phyloP scores from a whole-genome alignment of 1,140 invertebrate species.

The Belonocnema kinseyi region DNA sequence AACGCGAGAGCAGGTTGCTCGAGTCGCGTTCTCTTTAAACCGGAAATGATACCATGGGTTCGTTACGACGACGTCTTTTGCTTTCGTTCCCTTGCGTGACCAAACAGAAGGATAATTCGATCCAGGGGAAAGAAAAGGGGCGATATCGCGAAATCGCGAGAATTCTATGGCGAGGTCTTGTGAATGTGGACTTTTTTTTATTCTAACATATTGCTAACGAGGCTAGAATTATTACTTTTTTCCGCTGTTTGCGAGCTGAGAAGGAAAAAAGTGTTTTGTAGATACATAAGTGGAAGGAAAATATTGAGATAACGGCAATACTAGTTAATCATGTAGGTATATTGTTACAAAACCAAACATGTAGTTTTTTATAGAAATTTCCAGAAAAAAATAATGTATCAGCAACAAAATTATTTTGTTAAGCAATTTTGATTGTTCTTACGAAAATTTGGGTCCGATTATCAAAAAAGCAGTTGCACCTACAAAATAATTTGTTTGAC shows the following conservation, averaged over 20 bases:
- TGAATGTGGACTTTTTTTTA: not conserved
- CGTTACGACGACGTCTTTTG: slow-evolving; percentile 43
- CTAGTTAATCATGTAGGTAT: no score
- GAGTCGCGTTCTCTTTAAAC: not conserved
- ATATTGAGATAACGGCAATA: no score
- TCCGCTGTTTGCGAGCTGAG: not conserved
- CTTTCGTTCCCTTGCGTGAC: slow-evolving; percentile 46
- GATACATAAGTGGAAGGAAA: not conserved
- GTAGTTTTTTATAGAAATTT: no score
- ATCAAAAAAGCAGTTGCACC: no score
- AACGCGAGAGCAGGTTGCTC: not conserved
- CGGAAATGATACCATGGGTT: slow-evolving; percentile 36
- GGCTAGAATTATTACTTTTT: slow-evolving; percentile 29
- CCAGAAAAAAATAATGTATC: no score
- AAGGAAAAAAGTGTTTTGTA: not conserved
- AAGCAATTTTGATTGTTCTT: no score
- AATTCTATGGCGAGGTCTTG: no score
- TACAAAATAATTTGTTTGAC: no score
- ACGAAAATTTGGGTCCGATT: no score
- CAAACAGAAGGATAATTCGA: slow-evolving; percentile 49
- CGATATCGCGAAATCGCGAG: not conserved
- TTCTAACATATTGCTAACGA: slow-evolving; percentile 7
- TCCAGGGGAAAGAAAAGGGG: not conserved
- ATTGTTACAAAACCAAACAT: no score
- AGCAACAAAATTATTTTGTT: no score